These are phyloP conservation scores for Cylloceria caligata DNA, from an alignment of 2,888 invertebrate species.

Conservation along the genomic window DNA sequence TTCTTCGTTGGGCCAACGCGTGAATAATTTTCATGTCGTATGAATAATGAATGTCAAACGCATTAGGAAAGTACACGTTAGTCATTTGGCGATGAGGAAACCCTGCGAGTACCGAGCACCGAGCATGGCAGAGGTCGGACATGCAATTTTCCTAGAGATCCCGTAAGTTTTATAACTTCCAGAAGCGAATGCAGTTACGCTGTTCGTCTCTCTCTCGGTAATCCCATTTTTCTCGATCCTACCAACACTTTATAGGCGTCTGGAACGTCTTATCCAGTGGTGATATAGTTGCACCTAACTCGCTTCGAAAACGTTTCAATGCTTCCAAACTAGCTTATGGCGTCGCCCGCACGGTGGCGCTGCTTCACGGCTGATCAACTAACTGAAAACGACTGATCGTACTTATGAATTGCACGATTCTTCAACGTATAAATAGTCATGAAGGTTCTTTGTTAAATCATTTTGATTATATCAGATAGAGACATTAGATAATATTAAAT, in stretches of 20 bases:
- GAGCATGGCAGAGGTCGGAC: conserved; percentile 33
- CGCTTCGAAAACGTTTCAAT: conserved; percentile 19
- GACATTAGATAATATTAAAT: background rate
- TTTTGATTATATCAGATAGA: background rate
- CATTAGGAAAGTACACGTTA: conserved; percentile 39
- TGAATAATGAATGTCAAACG: conserved; percentile 55
- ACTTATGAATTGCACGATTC: conserved; percentile 5
- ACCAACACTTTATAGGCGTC: conserved; percentile 47
- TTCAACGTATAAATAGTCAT: conserved; percentile 5
- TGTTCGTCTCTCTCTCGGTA: conserved; percentile 29
- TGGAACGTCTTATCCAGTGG: conserved; percentile 40
- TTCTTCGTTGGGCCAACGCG: conserved; percentile 17
- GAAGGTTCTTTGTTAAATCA: background rate
- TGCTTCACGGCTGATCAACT: conserved; percentile 1
- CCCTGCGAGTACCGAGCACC: conserved; percentile 8
- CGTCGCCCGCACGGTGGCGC: background rate
- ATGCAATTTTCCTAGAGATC: conserved; percentile 48
- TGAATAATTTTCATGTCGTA: conserved; percentile 50
- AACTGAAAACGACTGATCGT: conserved; percentile 14
- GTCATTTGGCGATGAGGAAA: background rate
- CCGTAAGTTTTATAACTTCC: conserved; percentile 38
- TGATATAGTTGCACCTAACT: conserved; percentile 43
- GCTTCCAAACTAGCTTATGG: background rate
- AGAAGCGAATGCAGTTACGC: conserved; percentile 29
- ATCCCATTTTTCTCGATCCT: conserved; percentile 54